These are phyloP conservation scores for Chelon labrosus DNA, from an alignment of 2,797 vertebrate species.

Conservation along the genomic window DNA sequence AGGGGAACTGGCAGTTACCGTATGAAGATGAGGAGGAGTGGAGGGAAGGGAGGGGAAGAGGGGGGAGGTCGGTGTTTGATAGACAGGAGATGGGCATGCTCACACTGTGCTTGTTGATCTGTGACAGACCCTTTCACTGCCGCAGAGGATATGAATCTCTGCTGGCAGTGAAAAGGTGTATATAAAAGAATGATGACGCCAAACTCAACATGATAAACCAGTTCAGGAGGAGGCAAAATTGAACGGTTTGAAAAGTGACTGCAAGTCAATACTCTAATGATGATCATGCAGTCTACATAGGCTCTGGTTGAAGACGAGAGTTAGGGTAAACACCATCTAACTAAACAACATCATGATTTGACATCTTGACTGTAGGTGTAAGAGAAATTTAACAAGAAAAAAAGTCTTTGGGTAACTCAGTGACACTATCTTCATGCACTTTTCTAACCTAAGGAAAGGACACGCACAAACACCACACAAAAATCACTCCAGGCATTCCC, in stretches of 20 bases:
- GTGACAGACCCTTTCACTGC: constrained; percentile 83
- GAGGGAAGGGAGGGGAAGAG: not conserved
- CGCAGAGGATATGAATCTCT: constrained; percentile 45
- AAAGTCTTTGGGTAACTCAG: constrained; percentile 44
- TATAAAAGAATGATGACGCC: constrained; percentile 38
- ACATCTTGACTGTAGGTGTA: constrained; percentile 59
- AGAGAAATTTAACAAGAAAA: constrained; percentile 27
- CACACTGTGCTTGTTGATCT: constrained; percentile 84
- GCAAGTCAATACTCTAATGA: constrained; percentile 37
- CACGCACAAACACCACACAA: constrained; percentile 78
- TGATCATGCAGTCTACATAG: constrained; percentile 71
- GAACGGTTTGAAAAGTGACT: constrained; percentile 51
- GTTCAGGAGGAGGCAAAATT: constrained; percentile 60
- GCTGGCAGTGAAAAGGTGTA: constrained; percentile 82
- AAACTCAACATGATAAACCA: constrained; percentile 53
- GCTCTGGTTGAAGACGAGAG: constrained; percentile 39
- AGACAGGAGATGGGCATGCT: constrained; percentile 83
- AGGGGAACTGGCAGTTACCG: constrained; percentile 30
- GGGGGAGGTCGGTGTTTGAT: constrained; percentile 59
- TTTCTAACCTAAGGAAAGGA: constrained; percentile 64
- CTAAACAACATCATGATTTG: constrained; percentile 37
- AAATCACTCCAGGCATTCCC: constrained; percentile 77
- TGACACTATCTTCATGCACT: constrained; percentile 81
- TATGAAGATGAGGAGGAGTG: constrained; percentile 14
- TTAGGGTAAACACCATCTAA: constrained; percentile 40